Conservation (phyloP, 2,113 vertebrate genomes). For the Sula dactylatra region DNA sequence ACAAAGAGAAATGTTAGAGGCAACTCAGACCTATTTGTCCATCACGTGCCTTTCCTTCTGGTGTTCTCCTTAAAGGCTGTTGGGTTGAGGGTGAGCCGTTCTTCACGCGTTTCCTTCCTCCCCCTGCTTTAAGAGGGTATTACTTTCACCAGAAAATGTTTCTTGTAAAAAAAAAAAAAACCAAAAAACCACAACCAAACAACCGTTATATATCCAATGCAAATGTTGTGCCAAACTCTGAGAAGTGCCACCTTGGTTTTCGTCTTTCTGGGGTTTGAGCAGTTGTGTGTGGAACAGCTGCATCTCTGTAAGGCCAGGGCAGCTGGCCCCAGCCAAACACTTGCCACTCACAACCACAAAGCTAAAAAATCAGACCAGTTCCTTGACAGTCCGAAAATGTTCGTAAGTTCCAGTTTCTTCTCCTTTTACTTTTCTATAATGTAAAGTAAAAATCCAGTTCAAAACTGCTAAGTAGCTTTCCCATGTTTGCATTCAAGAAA, state of each 20-base stretch:
- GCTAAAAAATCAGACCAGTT: constrained; percentile 48
- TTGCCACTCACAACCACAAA: constrained; percentile 78
- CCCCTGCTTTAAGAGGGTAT: constrained; percentile 24
- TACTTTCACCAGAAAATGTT: constrained; percentile 74
- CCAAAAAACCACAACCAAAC: not conserved
- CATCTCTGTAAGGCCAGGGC: constrained; percentile 78
- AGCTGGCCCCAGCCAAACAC: constrained; percentile 82
- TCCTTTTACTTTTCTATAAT: constrained; percentile 38
- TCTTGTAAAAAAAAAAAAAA: constrained; percentile 76
- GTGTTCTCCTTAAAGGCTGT: constrained; percentile 9
- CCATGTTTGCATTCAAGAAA: constrained; percentile 8
- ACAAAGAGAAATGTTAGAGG: constrained; percentile 56
- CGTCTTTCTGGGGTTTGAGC: constrained; percentile 80
- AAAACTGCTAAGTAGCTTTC: constrained; percentile 36
- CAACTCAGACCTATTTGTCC: constrained; percentile 53
- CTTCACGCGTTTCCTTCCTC: not conserved
- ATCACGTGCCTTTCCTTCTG: constrained; percentile 17
- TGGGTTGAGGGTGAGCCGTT: not conserved
- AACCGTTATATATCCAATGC: constrained; percentile 58
- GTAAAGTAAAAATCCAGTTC: constrained; percentile 60
- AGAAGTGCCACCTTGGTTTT: constrained; percentile 77
- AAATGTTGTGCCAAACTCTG: constrained; percentile 72
- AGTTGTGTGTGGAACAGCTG: constrained; percentile 95
- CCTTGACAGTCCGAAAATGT: not conserved
- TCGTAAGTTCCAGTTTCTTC: not conserved